Base-by-base conservation (phyloP, 2,888 invertebrate genomes). In the Hybos culiciformis region DNA sequence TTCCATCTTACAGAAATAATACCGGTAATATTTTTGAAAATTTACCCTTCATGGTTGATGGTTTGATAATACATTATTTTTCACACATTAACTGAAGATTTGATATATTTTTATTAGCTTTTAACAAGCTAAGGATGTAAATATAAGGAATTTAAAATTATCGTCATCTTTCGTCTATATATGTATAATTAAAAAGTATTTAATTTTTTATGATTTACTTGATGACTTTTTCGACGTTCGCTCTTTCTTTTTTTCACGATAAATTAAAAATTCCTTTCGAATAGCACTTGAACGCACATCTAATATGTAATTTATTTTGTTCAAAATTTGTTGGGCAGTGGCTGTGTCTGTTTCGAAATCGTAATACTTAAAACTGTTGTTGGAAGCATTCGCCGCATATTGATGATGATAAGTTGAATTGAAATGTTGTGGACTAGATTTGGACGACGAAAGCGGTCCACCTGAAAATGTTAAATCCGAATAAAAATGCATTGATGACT, bases 291-390 rank as follows among this genome's bases (percentile, higher is more conserved):
- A 80, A 50, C 83, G 73, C 53, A 91, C 70, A 57, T 90, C 85
- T 46, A 93, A 65, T 48, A 92, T 91, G 46, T 85, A 79, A 63
- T 84, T 86, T 11, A 93, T 75, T 69, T 92, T 91, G 50, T 82
- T 79, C 1, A 87, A 83, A 38, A 93, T 90, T 63, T 87, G 86
- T 50, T 78, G 76, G 1, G 86, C 87, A 2, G 74, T 75, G 4
- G 71, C 70, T 37, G 75, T 72, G 49, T 88, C 86, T 4, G 83
- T 77, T 66, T 92, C 92, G 59, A 93, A 92, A 58, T 87, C 87
- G 55, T 87, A 86, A 58, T 82, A 78, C 60, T 90, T 90, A 63
- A 85, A 91, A 41, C 78, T 77, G 6, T 71, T 65, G 19, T 44
- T 47, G 39, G 38, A 48, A 46, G 42, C 46, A 8, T 46, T 42